A percentile compares a stretch with the other conserved stretches of the same genome.
phyloP scores from a whole-genome alignment of 35 echinoderm and acorn worm species.

The Eucidaris tribuloides region DNA sequence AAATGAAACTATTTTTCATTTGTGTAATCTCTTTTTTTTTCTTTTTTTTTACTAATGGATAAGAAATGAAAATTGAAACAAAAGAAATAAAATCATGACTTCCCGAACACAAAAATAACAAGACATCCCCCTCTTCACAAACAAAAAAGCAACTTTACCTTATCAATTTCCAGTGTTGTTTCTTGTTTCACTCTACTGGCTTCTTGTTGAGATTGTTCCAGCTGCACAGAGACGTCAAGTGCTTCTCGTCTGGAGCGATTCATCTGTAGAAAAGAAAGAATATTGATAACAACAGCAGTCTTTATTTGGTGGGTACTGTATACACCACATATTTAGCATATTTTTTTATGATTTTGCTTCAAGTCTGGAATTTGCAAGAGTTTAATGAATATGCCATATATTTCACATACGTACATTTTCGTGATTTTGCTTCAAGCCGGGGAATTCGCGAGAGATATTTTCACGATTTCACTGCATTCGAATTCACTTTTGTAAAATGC shows the following conservation, averaged over 20 bases:
- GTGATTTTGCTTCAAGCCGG: too few species aligned
- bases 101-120: background rate
- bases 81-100: background rate
- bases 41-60: background rate
- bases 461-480: too few species aligned
- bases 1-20: background rate
- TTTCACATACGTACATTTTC: too few species aligned
- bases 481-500: too few species aligned
- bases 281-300: background rate
- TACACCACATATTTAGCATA: too few species aligned
- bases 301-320: too few species aligned
- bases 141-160: slow-evolving; percentile 11
- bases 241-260: slow-evolving; percentile 77
- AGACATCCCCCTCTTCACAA: background rate
- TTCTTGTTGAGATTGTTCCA: slow-evolving; percentile 72
- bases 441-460: too few species aligned
- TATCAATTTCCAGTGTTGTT: slow-evolving; percentile 63
- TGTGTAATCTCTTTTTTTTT: background rate
- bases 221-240: slow-evolving; percentile 50
- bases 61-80: background rate
- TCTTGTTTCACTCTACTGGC: slow-evolving; percentile 54
- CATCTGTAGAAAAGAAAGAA: slow-evolving; percentile 54
- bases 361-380: too few species aligned
- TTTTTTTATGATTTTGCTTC: too few species aligned
- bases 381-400: too few species aligned